These are phyloP conservation scores for Asteroscopus sphinx DNA, from an alignment of 2,888 invertebrate genomes.

Conservation along the genomic window DNA sequence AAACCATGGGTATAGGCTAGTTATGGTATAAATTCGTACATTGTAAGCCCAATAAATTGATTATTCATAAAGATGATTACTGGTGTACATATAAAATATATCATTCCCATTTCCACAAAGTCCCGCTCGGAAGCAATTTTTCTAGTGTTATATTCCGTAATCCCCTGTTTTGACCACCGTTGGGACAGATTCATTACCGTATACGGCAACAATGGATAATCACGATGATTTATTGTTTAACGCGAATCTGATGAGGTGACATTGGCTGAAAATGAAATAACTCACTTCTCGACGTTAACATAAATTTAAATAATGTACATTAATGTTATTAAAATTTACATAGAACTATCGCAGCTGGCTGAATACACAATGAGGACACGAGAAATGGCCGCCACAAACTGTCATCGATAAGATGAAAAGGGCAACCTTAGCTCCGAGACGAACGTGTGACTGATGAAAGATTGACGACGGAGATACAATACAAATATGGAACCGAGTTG, in stretches of 20 bases:
- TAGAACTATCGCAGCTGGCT: constrained; percentile 55
- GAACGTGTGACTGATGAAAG: constrained; percentile 41
- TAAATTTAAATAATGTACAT: constrained; percentile 52
- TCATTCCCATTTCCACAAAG: neutral
- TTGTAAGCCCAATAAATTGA: neutral
- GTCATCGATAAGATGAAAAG: constrained; percentile 59
- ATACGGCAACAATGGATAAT: constrained; percentile 43
- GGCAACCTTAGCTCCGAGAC: constrained; percentile 40
- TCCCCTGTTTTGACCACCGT: constrained; percentile 33
- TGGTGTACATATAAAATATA: constrained; percentile 2
- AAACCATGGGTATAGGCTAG: no score
- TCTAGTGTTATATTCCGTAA: constrained; percentile 9
- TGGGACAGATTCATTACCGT: constrained; percentile 44
- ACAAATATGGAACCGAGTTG: constrained; percentile 10
- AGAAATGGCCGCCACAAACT: constrained; percentile 50
- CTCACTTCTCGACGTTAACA: constrained; percentile 46
- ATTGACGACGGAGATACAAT: constrained; percentile 36
- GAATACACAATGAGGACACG: constrained; percentile 54
- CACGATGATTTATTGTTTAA: constrained; percentile 48
- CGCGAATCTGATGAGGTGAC: constrained; percentile 40
- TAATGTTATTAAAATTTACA: constrained; percentile 54
- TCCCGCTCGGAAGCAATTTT: constrained; percentile 13
- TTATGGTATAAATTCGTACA: no score
- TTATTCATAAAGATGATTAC: neutral
- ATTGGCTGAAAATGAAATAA: constrained; percentile 45